Evolutionary conservation across 2,113 vertebrate species (phyloP).

Genomic region (Platysternon megacephalum): DNA sequence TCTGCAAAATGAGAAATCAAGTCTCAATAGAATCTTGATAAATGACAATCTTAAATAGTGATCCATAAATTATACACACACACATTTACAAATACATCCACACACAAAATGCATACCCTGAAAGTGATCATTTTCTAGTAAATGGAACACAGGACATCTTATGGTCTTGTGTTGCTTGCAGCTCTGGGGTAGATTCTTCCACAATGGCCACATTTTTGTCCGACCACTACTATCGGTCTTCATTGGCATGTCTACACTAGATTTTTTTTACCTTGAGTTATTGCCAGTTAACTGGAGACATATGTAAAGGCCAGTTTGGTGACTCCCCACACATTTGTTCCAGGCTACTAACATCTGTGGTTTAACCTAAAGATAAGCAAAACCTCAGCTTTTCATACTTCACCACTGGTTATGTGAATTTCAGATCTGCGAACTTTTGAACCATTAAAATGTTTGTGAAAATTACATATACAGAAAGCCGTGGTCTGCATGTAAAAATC

Average conservation of each 20-base stretch:
- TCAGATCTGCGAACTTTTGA: constrained; percentile 18
- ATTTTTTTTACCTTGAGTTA: not conserved
- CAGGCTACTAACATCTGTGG: not conserved
- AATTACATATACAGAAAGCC: not conserved
- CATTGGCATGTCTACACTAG: not conserved
- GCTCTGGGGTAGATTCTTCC: not conserved
- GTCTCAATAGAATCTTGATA: constrained; percentile 67
- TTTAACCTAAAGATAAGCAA: not conserved
- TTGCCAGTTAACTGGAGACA: not conserved
- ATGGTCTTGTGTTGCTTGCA: not conserved
- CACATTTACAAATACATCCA: constrained; percentile 42
- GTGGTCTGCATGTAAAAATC: constrained; percentile 9
- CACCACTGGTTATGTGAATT: not conserved
- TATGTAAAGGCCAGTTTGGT: not conserved
- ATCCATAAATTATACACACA: constrained; percentile 58
- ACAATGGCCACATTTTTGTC: not conserved
- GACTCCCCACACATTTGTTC: not conserved
- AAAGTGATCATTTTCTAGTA: not conserved
- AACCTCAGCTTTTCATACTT: not conserved
- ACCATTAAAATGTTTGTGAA: constrained; percentile 50
- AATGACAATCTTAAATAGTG: constrained; percentile 63
- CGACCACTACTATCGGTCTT: not conserved
- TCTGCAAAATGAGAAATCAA: constrained; percentile 65
- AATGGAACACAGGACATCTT: not conserved
- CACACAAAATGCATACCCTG: not conserved